Percentiles rank a stretch among this genome's conserved stretches.
Conservation (phyloP, 1,140 invertebrate species). For the Drosophila arizonae region DNA sequence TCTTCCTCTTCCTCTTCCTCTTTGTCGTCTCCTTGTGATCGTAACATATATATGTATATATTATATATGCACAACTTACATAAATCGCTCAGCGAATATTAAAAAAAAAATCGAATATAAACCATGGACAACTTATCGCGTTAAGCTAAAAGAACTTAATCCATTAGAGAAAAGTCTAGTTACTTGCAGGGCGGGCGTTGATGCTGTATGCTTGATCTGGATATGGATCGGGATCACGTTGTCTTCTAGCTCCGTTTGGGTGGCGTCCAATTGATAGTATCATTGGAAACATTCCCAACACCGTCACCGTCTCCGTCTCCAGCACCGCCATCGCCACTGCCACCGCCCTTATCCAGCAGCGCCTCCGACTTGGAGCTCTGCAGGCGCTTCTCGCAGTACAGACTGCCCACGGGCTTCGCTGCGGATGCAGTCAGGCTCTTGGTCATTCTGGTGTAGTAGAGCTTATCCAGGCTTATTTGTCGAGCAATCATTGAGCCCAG, state of each 20-base stretch:
- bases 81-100: slow-evolving; percentile 8
- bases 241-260: neutral
- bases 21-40: neutral
- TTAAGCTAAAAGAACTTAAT: slow-evolving; percentile 6
- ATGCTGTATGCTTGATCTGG: neutral
- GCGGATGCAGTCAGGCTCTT: slow-evolving; percentile 73
- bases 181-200: neutral
- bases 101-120: neutral
- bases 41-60: slow-evolving; percentile 14
- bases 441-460: slow-evolving; percentile 50
- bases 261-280: slow-evolving; percentile 31
- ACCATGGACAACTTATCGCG: neutral
- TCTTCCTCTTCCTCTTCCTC: slow-evolving; percentile 3
- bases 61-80: slow-evolving; percentile 13
- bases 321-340: neutral
- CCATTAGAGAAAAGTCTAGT: neutral
- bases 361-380: slow-evolving; percentile 77
- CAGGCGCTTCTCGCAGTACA: slow-evolving; percentile 79
- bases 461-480: slow-evolving; percentile 29
- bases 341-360: slow-evolving; percentile 36
- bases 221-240: neutral
- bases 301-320: neutral
- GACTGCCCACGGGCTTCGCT: slow-evolving; percentile 66
- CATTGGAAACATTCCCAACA: slow-evolving; percentile 13
- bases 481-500: slow-evolving; percentile 6